A percentile compares a stretch with the other conserved stretches of the same genome.
These are phyloP conservation scores for Keiferia lycopersicella DNA, from an alignment of 2,888 invertebrate species.

Conservation along the genomic window DNA sequence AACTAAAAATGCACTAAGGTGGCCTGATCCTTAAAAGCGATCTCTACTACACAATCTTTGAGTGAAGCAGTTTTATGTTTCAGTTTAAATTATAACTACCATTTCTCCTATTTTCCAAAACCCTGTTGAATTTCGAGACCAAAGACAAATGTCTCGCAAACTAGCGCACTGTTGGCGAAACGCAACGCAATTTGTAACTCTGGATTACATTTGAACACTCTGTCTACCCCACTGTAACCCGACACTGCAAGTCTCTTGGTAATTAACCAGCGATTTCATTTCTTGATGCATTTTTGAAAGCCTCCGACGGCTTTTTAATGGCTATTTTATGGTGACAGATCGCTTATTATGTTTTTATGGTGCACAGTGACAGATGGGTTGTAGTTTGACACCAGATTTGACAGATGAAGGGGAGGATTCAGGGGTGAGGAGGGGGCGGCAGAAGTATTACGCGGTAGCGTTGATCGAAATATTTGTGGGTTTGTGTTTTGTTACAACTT, in stretches of 20 bases:
- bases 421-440: not conserved
- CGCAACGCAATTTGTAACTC: slow-evolving; percentile 23
- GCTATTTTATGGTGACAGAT: slow-evolving; percentile 81
- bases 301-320: slow-evolving; percentile 80
- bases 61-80: too few relatives aligned
- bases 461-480: slow-evolving; percentile 11
- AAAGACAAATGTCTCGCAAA: slow-evolving; percentile 4
- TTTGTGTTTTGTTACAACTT: slow-evolving; percentile 2
- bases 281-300: slow-evolving; percentile 81
- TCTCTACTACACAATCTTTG: too few relatives aligned
- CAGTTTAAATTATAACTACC: too few relatives aligned
- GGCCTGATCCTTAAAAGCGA: too few relatives aligned
- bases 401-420: slow-evolving; percentile 43
- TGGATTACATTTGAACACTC: slow-evolving; percentile 36
- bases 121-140: not conserved
- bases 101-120: not conserved
- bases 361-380: slow-evolving; percentile 76
- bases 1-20: too few relatives aligned
- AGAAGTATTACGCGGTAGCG: slow-evolving; percentile 8
- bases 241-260: slow-evolving; percentile 77
- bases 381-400: slow-evolving; percentile 78
- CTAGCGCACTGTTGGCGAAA: not conserved
- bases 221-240: slow-evolving; percentile 62
- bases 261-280: slow-evolving; percentile 80
- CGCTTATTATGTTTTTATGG: slow-evolving; percentile 80